Conservation (phyloP, 2,888 invertebrate species). For the Melanophora roralis region DNA sequence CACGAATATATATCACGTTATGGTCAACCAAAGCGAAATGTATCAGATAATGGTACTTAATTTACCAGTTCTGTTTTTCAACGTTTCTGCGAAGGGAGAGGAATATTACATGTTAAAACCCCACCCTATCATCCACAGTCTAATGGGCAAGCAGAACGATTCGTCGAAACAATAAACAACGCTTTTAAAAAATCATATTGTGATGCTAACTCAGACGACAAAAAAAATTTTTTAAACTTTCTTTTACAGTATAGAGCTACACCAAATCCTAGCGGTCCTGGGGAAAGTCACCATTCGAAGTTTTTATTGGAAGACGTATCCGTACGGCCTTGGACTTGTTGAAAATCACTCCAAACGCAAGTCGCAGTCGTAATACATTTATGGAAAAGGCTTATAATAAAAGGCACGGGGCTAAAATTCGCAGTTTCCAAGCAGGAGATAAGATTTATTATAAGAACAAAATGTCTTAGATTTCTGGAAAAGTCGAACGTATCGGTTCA, state of each 20-base stretch:
- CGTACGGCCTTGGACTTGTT: neutral
- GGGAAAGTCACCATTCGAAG: too few relatives aligned
- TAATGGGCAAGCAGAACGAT: too few relatives aligned
- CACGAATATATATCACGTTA: slow-evolving; percentile 4
- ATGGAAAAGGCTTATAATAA: neutral
- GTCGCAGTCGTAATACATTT: neutral
- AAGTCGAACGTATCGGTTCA: neutral
- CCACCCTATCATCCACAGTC: too few relatives aligned
- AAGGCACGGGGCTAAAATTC: slow-evolving; percentile 3
- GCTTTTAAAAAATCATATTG: neutral
- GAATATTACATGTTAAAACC: neutral
- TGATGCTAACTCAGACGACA: neutral
- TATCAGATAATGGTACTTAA: neutral
- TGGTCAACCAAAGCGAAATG: neutral
- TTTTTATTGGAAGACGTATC: too few relatives aligned
- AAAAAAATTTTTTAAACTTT: slow-evolving; percentile 1
- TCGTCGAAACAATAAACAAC: too few relatives aligned
- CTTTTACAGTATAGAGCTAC: too few relatives aligned
- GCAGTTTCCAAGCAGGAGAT: neutral
- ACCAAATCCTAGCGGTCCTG: too few relatives aligned
- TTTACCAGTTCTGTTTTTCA: too few relatives aligned
- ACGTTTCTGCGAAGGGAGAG: too few relatives aligned
- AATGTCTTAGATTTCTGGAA: neutral
- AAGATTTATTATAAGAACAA: neutral
- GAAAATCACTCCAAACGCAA: neutral